Evolutionary conservation across 2,797 vertebrate genomes (phyloP).

Genomic region (Xerus rutilus): DNA sequence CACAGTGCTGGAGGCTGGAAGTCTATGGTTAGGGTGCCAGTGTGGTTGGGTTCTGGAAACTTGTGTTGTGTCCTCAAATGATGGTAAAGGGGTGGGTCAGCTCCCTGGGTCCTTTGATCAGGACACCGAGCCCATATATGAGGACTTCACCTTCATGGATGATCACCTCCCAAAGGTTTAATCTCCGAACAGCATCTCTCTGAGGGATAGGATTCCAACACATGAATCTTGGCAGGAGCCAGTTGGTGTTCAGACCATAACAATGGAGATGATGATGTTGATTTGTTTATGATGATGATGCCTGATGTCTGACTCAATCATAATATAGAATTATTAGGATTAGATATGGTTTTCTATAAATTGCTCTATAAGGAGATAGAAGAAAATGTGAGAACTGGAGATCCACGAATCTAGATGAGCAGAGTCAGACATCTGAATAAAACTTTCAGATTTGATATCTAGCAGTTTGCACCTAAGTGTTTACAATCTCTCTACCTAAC

Average conservation of each 20-base stretch:
- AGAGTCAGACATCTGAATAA: rapidly evolving
- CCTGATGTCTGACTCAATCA: not conserved
- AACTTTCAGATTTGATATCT: not conserved
- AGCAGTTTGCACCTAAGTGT: rapidly evolving
- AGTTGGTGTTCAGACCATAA: not conserved
- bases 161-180: not conserved
- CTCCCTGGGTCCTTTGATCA: not conserved
- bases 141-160: not conserved
- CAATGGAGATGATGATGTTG: not conserved
- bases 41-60: too few species aligned
- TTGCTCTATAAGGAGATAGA: not conserved
- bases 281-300: not conserved
- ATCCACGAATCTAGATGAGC: rapidly evolving
- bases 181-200: not conserved
- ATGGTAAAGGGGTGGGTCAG: not conserved
- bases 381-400: not conserved
- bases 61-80: not conserved
- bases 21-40: not conserved
- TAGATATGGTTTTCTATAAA: not conserved
- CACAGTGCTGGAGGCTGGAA: not conserved
- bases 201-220: not conserved
- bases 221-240: too few species aligned
- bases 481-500: not conserved
- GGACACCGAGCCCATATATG: not conserved
- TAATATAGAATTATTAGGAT: too few species aligned